phyloP scores from a whole-genome alignment of 1,140 invertebrate genomes.

The Hestina assimilis region DNA sequence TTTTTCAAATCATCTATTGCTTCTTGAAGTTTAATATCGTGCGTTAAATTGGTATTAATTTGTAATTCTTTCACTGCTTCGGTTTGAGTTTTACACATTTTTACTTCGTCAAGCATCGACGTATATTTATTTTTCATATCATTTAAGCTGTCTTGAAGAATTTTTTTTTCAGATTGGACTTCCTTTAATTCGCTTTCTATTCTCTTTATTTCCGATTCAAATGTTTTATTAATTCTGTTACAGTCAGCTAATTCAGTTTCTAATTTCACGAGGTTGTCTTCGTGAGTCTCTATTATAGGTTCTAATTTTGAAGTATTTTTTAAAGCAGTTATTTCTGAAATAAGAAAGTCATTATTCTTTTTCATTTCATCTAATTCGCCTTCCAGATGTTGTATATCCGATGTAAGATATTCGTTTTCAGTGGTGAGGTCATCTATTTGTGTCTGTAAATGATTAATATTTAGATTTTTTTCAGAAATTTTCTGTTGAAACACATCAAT shows the following conservation, averaged over 20 bases:
- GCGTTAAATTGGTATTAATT: constrained; percentile 36
- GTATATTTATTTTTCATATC: constrained; percentile 73
- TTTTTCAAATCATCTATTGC: constrained; percentile 58
- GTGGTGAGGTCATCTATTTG: constrained; percentile 72
- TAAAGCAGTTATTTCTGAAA: constrained; percentile 80
- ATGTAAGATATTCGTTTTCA: constrained; percentile 79
- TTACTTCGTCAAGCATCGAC: constrained; percentile 68
- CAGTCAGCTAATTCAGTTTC: constrained; percentile 81
- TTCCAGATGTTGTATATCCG: constrained; percentile 80
- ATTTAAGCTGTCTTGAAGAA: constrained; percentile 59
- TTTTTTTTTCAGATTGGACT: constrained; percentile 66
- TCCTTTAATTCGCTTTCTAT: constrained; percentile 64
- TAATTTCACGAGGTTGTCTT: constrained; percentile 81
- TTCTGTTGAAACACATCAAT: constrained; percentile 61
- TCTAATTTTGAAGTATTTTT: constrained; percentile 81
- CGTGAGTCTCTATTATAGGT: constrained; percentile 83
- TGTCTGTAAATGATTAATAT: constrained; percentile 58
- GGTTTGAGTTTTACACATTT: constrained; percentile 58
- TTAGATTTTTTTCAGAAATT: constrained; percentile 63
- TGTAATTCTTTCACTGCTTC: constrained; percentile 58
- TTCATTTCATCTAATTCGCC: constrained; percentile 82
- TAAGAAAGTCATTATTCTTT: constrained; percentile 83
- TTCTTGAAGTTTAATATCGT: constrained; percentile 58
- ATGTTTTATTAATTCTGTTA: constrained; percentile 70
- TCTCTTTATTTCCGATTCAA: constrained; percentile 73